Evolutionary conservation across 2,888 invertebrate species (phyloP).

Genomic region (Phyllotreta striolata): DNA sequence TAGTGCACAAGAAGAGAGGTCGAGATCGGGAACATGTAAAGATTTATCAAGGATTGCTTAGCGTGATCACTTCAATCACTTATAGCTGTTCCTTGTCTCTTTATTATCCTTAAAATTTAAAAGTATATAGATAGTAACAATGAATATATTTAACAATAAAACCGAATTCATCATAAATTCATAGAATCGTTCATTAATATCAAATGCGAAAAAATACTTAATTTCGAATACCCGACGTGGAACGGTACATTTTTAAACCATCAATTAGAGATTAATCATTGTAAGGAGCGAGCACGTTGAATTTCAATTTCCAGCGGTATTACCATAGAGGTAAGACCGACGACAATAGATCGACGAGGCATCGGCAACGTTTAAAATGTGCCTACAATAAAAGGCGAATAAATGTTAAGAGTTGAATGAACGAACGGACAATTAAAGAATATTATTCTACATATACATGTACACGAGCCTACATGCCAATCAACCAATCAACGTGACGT

Average conservation of each 20-base stretch:
- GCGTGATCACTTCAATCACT: too few species aligned
- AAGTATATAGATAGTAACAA: too few species aligned
- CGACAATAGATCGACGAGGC: conserved; percentile 12
- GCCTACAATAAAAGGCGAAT: conserved; percentile 19
- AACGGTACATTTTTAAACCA: background rate
- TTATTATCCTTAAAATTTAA: too few species aligned
- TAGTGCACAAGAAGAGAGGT: too few species aligned
- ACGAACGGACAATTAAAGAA: conserved; percentile 35
- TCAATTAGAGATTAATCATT: background rate
- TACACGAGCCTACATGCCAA: conserved; percentile 26
- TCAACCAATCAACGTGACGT: conserved; percentile 28
- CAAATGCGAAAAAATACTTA: too few species aligned
- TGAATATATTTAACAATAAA: too few species aligned
- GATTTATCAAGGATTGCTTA: too few species aligned
- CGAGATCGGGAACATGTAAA: too few species aligned
- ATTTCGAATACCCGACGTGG: too few species aligned
- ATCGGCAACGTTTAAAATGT: conserved; percentile 4
- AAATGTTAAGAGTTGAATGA: conserved; percentile 36
- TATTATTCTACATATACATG: conserved; percentile 29
- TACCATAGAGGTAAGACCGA: conserved; percentile 7
- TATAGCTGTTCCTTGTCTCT: too few species aligned
- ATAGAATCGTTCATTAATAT: too few species aligned
- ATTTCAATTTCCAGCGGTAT: conserved; percentile 5
- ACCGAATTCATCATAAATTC: too few species aligned
- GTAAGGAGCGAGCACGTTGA: conserved; percentile 1